Conservation (phyloP, 2,888 invertebrate species). For the Nineta flava region DNA sequence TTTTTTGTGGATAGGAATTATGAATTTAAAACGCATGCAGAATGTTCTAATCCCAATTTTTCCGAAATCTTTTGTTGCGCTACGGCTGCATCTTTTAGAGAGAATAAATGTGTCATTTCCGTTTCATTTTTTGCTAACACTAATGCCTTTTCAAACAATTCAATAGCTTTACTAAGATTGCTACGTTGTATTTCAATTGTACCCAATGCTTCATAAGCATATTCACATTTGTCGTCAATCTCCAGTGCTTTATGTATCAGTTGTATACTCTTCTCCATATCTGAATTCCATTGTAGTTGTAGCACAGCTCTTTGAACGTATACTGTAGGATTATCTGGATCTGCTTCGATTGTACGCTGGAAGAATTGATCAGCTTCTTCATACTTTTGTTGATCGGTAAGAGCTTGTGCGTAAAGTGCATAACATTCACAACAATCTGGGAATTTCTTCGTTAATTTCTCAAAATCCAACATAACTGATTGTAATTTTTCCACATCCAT, state of each 20-base stretch:
- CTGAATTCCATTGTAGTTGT: conserved; percentile 69
- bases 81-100: conserved; percentile 75
- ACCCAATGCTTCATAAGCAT: conserved; percentile 89
- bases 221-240: conserved; percentile 82
- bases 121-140: conserved; percentile 68
- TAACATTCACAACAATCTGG: conserved; percentile 76
- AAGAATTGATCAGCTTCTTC: conserved; percentile 70
- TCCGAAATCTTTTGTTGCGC: conserved; percentile 74
- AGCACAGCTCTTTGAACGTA: conserved; percentile 78
- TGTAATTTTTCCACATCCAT: conserved; percentile 44
- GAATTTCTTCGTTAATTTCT: conserved; percentile 59
- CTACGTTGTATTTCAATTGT: conserved; percentile 90
- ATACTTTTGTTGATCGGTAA: conserved; percentile 72
- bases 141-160: conserved; percentile 78
- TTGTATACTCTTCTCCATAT: conserved; percentile 61
- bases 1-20: no score
- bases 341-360: conserved; percentile 61
- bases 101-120: conserved; percentile 83
- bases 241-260: conserved; percentile 69
- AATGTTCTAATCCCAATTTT: conserved; percentile 43
- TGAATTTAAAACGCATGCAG: no score
- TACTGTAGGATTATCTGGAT: conserved; percentile 71
- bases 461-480: conserved; percentile 55
- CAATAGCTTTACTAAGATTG: conserved; percentile 65
- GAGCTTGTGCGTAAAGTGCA: conserved; percentile 78